phyloP scores from a whole-genome alignment of 2,888 invertebrate species.

The Cheilosia soror region DNA sequence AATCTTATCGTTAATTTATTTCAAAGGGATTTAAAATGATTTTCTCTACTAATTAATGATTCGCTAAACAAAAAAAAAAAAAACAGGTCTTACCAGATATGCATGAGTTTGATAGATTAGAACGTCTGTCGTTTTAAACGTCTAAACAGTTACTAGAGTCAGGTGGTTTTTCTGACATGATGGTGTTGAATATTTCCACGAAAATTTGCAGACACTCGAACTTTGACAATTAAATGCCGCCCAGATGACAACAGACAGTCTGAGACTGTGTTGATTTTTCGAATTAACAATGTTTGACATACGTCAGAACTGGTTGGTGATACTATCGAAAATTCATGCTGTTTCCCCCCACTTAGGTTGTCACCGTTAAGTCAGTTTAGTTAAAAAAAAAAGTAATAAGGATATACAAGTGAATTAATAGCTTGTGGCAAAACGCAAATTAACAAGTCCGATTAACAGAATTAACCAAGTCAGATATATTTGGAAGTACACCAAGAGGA shows the following conservation, averaged over 20 bases:
- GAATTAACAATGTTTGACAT: background rate
- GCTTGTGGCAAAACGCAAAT: conserved; percentile 18
- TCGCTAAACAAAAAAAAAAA: too few relatives aligned
- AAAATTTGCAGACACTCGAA: background rate
- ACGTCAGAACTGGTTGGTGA: background rate
- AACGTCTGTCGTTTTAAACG: too few relatives aligned
- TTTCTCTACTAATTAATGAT: background rate
- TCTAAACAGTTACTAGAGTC: background rate
- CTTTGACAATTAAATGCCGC: background rate
- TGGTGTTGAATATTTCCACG: background rate
- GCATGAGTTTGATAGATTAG: too few relatives aligned
- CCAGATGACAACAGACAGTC: background rate
- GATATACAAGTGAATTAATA: conserved; percentile 13
- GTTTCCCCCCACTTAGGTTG: too few relatives aligned
- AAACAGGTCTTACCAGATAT: background rate
- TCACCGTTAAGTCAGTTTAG: background rate
- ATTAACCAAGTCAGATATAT: conserved; percentile 3
- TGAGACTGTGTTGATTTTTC: background rate
- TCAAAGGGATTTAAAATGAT: background rate
- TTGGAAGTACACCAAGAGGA: background rate
- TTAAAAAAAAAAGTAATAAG: conserved; percentile 19
- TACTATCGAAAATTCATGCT: background rate
- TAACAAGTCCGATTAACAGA: conserved; percentile 39
- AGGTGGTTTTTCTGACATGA: background rate
- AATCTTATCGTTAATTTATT: conserved; percentile 15